phyloP scores from a whole-genome alignment of 2,113 vertebrate genomes.

The Xenopus laevis region DNA sequence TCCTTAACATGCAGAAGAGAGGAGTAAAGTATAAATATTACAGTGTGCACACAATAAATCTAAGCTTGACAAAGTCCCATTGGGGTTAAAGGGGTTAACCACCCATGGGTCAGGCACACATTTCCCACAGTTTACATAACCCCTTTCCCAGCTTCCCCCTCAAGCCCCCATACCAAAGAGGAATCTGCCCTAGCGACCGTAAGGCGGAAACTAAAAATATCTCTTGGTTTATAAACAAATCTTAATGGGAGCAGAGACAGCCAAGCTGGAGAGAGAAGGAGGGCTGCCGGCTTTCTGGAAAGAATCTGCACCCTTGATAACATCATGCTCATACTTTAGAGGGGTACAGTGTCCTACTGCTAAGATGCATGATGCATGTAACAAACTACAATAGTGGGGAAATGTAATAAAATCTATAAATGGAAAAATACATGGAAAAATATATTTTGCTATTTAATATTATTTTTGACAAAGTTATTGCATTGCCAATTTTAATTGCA shows the following conservation, averaged over 20 bases:
- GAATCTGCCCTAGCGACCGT: conserved; percentile 67
- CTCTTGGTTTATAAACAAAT: conserved; percentile 72
- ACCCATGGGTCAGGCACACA: conserved; percentile 38
- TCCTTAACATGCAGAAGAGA: too few species aligned
- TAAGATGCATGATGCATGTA: background rate
- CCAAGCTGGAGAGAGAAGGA: conserved; percentile 45
- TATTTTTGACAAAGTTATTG: too few species aligned
- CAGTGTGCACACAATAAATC: too few species aligned
- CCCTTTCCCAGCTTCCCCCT: conserved; percentile 48
- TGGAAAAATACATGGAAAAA: too few species aligned
- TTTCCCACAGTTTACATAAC: conserved; percentile 65
- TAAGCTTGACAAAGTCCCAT: background rate
- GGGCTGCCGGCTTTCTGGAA: conserved; percentile 44
- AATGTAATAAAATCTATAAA: background rate
- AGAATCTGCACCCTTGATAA: conserved; percentile 42
- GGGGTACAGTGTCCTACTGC: conserved; percentile 1
- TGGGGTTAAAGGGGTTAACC: conserved; percentile 39
- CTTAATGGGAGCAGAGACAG: conserved; percentile 66
- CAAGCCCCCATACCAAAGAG: conserved; percentile 54
- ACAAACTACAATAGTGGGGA: background rate
- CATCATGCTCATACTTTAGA: background rate
- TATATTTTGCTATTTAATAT: too few species aligned
- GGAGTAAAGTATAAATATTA: too few species aligned
- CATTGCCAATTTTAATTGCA: too few species aligned
- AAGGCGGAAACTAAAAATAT: conserved; percentile 74